Evolutionary conservation across 2,113 vertebrate species (phyloP).

Genomic region (Pogona vitticeps): DNA sequence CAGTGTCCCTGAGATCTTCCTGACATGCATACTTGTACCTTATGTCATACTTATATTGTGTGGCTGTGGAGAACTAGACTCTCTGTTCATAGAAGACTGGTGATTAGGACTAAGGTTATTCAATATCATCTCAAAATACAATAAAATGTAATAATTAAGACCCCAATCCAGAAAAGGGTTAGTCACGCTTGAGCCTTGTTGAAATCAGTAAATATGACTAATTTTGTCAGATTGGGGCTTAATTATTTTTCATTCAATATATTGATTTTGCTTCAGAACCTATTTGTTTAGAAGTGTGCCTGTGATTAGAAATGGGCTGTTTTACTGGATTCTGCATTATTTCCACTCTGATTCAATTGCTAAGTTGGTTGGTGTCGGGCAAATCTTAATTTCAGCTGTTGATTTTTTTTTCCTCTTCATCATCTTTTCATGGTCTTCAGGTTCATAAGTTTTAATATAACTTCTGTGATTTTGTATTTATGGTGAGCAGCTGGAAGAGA

Average conservation of each 20-base stretch:
- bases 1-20: background rate
- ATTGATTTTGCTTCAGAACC: background rate
- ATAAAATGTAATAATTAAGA: background rate
- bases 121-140: background rate
- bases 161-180: background rate
- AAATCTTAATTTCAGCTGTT: background rate
- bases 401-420: background rate
- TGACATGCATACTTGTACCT: background rate
- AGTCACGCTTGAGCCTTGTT: background rate
- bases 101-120: background rate
- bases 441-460: background rate
- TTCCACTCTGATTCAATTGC: background rate
- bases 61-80: background rate
- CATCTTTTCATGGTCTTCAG: background rate
- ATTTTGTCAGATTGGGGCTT: background rate
- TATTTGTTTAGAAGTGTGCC: background rate
- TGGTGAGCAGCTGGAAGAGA: background rate
- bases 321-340: background rate
- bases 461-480: background rate
- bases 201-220: background rate
- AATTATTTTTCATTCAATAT: background rate
- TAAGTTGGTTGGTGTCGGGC: background rate
- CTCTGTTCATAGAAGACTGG: background rate
- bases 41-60: background rate
- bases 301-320: background rate